Evolutionary conservation across 2,888 invertebrate species (phyloP), one percentile per base, ranked within the genome.

Genomic region (Lasioglossum vierecki): DNA sequence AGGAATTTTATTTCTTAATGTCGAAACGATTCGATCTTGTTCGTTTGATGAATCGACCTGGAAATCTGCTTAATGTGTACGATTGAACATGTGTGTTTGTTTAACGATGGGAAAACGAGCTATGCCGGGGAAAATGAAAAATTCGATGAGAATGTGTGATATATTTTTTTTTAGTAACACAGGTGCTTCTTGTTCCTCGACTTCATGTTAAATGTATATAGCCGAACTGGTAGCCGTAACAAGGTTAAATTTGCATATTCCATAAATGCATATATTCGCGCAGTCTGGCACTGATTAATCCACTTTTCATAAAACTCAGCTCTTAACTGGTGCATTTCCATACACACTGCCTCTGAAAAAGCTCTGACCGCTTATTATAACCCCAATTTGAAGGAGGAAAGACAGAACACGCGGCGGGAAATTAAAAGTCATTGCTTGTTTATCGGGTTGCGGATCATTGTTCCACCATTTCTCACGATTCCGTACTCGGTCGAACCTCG

Each of bases 211-310:
- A 66, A 35, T 18, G 66, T 53, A 53, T 66, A 66, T 22, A 66
- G 18, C 35, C 35, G 66, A 66, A 66, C 66, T 66, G 66, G 66
- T 15, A 18, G 66, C 66, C 66, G 66, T 66, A 66, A 66, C 66
- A 77, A 39, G 57, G 72, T 73, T 73, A 78, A 73, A 41, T 49
- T 80, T 80, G 26, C 46, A 18, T 76, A 66, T 66, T 49, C 22
- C 66, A 26, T 63, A 75, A 35, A 66, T 66, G 66, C 66, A 66
- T 66, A 66, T 35, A 66, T 66, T 66, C 66, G 66, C 66, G 66
- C 66, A 18, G 66, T 30, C 66, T 66, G 66, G 66, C 66, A 66
- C 66, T 66, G 66, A 66, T 66, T 66, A 66, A 66, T 66, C 66
- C 66, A 66, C 66, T 66, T 66, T 66, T 66, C 66, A 66, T 66